Evolutionary conservation across 2,888 invertebrate genomes (phyloP), one percentile per base, ranked within the genome.

Genomic region (Oscheius sp.): DNA sequence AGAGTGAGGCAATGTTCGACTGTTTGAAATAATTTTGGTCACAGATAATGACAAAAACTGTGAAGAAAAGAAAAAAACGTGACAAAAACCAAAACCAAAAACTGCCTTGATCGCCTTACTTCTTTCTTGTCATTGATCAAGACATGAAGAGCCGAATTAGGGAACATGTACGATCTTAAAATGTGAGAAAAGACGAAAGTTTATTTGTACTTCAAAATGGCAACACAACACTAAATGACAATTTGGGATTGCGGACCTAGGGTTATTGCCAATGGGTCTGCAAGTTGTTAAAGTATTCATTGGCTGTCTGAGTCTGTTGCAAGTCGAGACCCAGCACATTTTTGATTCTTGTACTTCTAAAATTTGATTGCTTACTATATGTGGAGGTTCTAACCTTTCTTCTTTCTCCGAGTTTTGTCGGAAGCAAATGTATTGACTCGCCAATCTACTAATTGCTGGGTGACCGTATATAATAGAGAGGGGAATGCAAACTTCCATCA

Each of bases 401-500:
- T 47, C 21, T n/a, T 63, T 13, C 32, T 63, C 68, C 2, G 33
- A 33, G 5, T 53, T 68, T 29, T 68, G 68, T n/a, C 33, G 29
- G 48, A 63, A 48, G 33, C 63, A 63, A 32, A 37, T 29, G 21
- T 63, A 63, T 47, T 11, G 7, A 5, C 63, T 48, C 5, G 63
- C 63, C 29, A 48, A 29, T 63, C 21, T 63, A 48, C 48, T 63
- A 7, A 68, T 68, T 5, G 42, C 55, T 13, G 70, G 70, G 42
- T 70, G 70, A 10, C 55, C 37, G 32, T 48, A 70, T 21, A 70
- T 57, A 47, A 70, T 59, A 13, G 58, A 70, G 32, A 58, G 32
- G 2, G 70, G 70, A 48, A 70, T 70, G 58, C 70, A 58, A 29
- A 57, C 21, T 33, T 70, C 70, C 57, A 70, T 57, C 2, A 57